Percentiles rank a stretch among this genome's conserved stretches.
Evolutionary conservation across 2,113 vertebrate genomes (phyloP).

Genomic region (Fulmarus glacialis): DNA sequence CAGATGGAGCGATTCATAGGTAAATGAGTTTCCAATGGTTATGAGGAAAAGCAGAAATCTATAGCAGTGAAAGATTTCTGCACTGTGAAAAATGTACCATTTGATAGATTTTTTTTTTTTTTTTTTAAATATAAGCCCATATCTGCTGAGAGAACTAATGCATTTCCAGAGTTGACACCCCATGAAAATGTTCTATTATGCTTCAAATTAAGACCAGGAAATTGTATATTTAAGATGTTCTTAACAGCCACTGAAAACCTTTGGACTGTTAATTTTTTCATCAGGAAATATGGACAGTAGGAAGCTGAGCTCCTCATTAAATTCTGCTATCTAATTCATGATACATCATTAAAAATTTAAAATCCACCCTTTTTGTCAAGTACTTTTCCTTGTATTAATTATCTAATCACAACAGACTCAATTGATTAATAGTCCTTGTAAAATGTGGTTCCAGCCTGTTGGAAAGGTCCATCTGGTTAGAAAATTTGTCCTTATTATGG

Average conservation of each 20-base stretch:
- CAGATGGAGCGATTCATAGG: background rate
- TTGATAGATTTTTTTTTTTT: background rate
- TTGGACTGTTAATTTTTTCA: background rate
- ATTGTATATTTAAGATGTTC: background rate
- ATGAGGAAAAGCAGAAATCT: background rate
- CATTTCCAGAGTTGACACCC: background rate
- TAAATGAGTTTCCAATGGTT: background rate
- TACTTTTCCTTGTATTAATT: slow-evolving; percentile 70
- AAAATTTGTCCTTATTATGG: background rate
- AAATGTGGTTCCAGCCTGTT: slow-evolving; percentile 24
- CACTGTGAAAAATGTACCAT: background rate
- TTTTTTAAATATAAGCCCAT: background rate
- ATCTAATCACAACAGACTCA: slow-evolving; percentile 59
- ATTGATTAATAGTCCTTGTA: slow-evolving; percentile 57
- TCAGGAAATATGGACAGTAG: slow-evolving; percentile 9
- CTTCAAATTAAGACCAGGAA: slow-evolving; percentile 15
- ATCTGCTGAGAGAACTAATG: background rate
- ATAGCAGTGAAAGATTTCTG: background rate
- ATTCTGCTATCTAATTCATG: slow-evolving; percentile 57
- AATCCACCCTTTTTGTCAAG: slow-evolving; percentile 56
- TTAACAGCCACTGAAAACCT: background rate
- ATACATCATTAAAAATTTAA: slow-evolving; percentile 65
- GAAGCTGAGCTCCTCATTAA: slow-evolving; percentile 42
- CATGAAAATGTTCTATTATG: background rate
- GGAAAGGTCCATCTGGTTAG: slow-evolving; percentile 28